A percentile compares a stretch with the other conserved stretches of the same genome.
phyloP scores from a whole-genome alignment of 2,797 vertebrate genomes.

The Simalia tracyae region DNA sequence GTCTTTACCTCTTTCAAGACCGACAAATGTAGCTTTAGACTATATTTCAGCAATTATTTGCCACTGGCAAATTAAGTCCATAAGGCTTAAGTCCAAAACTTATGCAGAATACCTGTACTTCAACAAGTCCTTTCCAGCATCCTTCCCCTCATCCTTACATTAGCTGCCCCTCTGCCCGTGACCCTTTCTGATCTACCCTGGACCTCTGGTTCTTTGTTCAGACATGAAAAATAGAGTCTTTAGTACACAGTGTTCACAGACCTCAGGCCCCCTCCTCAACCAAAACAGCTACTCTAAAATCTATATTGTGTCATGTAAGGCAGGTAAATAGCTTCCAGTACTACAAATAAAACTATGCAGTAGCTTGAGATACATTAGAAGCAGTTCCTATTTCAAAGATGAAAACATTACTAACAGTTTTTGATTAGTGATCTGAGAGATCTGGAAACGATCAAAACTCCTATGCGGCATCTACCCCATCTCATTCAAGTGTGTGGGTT shows the following conservation, averaged over 20 bases:
- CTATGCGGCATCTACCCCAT: constrained; percentile 59
- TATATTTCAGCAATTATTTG: too few relatives aligned
- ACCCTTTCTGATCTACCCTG: background rate
- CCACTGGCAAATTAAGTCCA: background rate
- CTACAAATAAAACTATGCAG: background rate
- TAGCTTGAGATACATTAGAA: background rate
- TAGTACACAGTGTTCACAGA: background rate
- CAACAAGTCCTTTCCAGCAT: background rate
- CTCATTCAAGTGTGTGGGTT: constrained; percentile 56
- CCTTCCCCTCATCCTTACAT: background rate
- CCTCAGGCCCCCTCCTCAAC: background rate
- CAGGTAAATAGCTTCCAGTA: background rate
- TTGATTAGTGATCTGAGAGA: constrained; percentile 54
- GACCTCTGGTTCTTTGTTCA: background rate
- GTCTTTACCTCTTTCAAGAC: background rate
- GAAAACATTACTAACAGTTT: constrained; percentile 39
- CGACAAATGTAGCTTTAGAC: too few relatives aligned
- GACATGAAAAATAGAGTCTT: background rate
- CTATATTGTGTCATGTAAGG: background rate
- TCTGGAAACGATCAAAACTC: constrained; percentile 56
- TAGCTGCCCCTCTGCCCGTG: background rate
- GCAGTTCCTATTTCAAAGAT: constrained; percentile 21
- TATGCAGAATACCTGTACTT: background rate
- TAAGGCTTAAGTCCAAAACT: background rate
- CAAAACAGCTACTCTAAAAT: background rate